Percentiles rank a stretch among this genome's conserved stretches.
These are phyloP conservation scores for Cheirogaleus major DNA, from an alignment of 2,797 vertebrate species.

Conservation along the genomic window DNA sequence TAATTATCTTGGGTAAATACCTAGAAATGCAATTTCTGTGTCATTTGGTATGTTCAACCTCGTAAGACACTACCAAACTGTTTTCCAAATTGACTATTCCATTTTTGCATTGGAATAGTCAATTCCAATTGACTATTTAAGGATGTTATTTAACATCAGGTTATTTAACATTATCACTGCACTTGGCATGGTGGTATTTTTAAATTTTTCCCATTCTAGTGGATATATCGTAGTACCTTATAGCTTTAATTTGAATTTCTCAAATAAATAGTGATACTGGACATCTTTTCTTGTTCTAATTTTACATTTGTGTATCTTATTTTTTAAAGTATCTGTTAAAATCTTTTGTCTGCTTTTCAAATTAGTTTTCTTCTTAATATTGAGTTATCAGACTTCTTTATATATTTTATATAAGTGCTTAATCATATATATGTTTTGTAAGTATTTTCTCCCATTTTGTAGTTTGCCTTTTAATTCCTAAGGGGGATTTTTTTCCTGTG, in stretches of 20 bases:
- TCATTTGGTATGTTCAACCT: neutral
- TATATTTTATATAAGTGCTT: neutral
- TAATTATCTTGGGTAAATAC: neutral
- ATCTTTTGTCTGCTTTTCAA: neutral
- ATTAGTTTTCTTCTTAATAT: neutral
- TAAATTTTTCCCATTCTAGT: neutral
- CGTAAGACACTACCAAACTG: neutral
- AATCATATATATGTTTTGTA: neutral
- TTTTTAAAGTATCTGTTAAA: constrained; percentile 8
- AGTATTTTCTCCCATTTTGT: neutral
- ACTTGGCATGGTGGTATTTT: neutral
- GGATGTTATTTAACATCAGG: neutral
- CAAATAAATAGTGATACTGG: neutral
- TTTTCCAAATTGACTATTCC: neutral
- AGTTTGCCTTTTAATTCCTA: neutral
- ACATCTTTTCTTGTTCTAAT: neutral
- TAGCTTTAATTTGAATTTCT: neutral
- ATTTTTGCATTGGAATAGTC: neutral
- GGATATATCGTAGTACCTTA: neutral
- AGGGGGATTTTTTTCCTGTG: neutral
- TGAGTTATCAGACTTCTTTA: neutral
- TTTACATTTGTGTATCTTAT: neutral
- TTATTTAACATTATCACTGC: neutral
- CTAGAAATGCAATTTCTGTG: constrained; percentile 8
- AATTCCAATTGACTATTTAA: too few species aligned